These are phyloP conservation scores for Saccostrea echinata DNA, from an alignment of 1,140 invertebrate genomes.

Conservation along the genomic window DNA sequence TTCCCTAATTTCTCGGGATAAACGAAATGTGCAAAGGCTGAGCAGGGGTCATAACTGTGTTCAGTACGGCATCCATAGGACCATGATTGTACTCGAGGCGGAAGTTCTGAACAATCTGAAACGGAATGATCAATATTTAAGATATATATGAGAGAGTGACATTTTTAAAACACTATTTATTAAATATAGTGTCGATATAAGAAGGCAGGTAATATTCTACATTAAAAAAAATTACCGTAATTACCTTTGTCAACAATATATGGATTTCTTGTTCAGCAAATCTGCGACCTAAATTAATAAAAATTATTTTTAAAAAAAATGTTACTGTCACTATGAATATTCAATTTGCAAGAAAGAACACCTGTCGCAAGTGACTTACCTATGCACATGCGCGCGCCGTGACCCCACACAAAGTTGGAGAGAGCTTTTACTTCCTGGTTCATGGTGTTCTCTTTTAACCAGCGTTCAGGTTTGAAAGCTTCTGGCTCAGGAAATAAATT, in stretches of 20 bases:
- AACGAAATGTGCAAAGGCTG: conserved; percentile 71
- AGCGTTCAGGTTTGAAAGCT: conserved; percentile 86
- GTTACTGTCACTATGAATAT: neutral
- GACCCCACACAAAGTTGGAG: conserved; percentile 91
- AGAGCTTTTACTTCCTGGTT: conserved; percentile 87
- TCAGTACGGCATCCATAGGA: conserved; percentile 72
- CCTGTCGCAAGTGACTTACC: conserved; percentile 77
- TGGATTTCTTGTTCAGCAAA: conserved; percentile 81
- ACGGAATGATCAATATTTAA: conserved; percentile 9
- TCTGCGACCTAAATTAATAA: conserved; percentile 74
- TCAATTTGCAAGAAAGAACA: neutral
- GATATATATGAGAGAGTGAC: neutral
- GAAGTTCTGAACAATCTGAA: conserved; percentile 78
- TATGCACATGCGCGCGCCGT: conserved; percentile 85
- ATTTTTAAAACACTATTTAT: neutral
- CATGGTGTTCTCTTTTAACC: conserved; percentile 82
- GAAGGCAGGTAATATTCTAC: neutral
- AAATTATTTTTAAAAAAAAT: neutral
- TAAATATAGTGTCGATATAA: neutral
- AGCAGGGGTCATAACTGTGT: conserved; percentile 78
- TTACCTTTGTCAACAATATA: conserved; percentile 80
- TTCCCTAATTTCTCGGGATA: conserved; percentile 61
- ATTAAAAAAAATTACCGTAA: neutral
- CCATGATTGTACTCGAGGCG: conserved; percentile 73
- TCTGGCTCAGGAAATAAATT: conserved; percentile 86